phyloP scores from a whole-genome alignment of 2,888 invertebrate species.

The Ceraclea dissimilis region DNA sequence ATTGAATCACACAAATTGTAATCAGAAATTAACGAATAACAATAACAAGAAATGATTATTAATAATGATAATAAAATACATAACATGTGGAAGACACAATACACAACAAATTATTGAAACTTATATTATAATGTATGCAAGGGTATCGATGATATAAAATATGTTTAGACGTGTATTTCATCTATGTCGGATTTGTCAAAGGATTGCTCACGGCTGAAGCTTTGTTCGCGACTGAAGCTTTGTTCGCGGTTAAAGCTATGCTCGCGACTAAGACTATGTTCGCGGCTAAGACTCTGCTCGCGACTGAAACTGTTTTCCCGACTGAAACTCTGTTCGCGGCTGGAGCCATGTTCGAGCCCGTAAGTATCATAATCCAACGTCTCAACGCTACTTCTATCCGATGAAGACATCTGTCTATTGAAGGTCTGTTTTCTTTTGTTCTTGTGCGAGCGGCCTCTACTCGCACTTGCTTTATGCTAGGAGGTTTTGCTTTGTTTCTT shows the following conservation, averaged over 20 bases:
- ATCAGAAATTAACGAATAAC: not conserved
- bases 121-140: not conserved
- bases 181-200: constrained; percentile 37
- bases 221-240: not conserved
- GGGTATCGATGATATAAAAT: not conserved
- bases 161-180: constrained; percentile 54
- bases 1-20: constrained; percentile 1
- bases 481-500: constrained; percentile 51
- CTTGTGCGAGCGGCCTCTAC: constrained; percentile 56
- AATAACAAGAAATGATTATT: not conserved
- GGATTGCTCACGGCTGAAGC: constrained; percentile 27
- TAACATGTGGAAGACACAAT: constrained; percentile 4
- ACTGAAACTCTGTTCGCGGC: constrained; percentile 29
- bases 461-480: constrained; percentile 57
- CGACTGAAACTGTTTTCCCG: constrained; percentile 39
- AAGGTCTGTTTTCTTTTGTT: constrained; percentile 37
- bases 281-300: not conserved
- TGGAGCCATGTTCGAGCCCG: not conserved
- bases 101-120: constrained; percentile 1
- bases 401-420: constrained; percentile 37
- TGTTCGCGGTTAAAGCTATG: not conserved
- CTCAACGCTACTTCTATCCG: constrained; percentile 45
- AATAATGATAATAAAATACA: too few species aligned
- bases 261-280: not conserved
- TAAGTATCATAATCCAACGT: constrained; percentile 35